Percentiles rank a stretch among this genome's conserved stretches.
phyloP scores from a whole-genome alignment of 2,888 invertebrate genomes.

The Capitulum mitella region DNA sequence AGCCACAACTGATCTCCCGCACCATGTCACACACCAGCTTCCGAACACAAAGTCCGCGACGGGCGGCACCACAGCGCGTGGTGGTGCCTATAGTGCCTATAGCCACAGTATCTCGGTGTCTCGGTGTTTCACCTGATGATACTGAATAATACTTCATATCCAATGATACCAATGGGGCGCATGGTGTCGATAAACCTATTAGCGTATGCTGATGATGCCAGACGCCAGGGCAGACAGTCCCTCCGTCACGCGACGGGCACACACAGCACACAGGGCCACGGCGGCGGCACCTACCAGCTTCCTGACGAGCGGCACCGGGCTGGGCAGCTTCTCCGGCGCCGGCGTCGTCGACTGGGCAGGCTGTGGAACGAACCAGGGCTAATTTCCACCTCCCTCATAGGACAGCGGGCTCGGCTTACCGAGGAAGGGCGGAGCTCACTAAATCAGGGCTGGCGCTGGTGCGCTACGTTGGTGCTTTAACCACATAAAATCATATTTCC shows the following conservation, averaged over 20 bases:
- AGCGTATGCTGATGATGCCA: neutral
- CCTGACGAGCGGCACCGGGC: neutral
- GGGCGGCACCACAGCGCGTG: too few species aligned
- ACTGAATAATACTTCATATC: neutral
- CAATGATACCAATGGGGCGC: neutral
- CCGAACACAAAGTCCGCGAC: too few species aligned
- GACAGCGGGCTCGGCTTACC: neutral
- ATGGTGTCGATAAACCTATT: neutral
- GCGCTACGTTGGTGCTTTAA: neutral
- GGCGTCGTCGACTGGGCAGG: neutral
- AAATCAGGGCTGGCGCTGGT: neutral
- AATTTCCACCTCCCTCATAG: neutral
- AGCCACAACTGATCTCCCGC: too few species aligned
- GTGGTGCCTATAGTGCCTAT: too few species aligned
- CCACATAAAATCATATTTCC: too few species aligned
- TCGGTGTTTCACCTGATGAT: neutral
- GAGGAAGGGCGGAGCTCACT: neutral
- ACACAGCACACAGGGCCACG: neutral
- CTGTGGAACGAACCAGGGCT: neutral
- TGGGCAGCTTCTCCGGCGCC: neutral
- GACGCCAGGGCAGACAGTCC: neutral
- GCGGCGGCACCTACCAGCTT: neutral
- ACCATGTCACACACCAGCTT: too few species aligned
- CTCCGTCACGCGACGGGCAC: neutral
- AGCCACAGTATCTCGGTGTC: neutral